Conservation (phyloP, 2,113 vertebrate genomes). For the Phrynosoma blainvillii region DNA sequence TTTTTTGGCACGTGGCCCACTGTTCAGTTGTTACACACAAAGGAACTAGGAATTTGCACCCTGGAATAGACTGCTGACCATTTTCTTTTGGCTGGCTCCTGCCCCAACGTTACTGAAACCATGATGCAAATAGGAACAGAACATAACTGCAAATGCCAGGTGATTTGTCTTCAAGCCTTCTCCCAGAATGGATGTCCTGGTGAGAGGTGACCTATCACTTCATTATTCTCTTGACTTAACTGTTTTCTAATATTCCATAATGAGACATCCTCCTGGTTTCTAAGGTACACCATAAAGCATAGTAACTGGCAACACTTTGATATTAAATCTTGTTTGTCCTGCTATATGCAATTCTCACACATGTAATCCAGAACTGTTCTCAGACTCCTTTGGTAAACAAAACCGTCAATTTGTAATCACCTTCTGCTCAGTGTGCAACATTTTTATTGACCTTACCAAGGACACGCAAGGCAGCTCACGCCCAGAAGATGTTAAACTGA, state of each 20-base stretch:
- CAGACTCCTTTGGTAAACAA: background rate
- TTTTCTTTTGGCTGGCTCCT: slow-evolving; percentile 3
- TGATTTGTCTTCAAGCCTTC: background rate
- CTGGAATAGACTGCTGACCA: background rate
- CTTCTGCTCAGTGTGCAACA: background rate
- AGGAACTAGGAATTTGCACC: background rate
- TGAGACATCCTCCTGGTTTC: background rate
- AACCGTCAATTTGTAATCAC: background rate
- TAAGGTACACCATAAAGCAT: fast-evolving
- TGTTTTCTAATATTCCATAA: background rate
- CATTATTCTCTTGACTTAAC: background rate
- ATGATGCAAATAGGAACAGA: background rate
- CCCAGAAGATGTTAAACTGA: background rate
- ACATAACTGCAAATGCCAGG: background rate
- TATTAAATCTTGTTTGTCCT: background rate
- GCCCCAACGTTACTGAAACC: slow-evolving; percentile 9
- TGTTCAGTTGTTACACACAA: background rate
- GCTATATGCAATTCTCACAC: background rate
- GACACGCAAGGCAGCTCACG: background rate
- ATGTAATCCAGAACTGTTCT: background rate
- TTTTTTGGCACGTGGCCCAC: slow-evolving; percentile 33
- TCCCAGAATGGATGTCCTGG: background rate
- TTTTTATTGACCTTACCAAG: background rate
- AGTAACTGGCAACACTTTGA: fast-evolving
- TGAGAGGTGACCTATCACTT: background rate